These are phyloP conservation scores for Leptinotarsa haldemani DNA, from an alignment of 2,888 invertebrate species.

Conservation along the genomic window DNA sequence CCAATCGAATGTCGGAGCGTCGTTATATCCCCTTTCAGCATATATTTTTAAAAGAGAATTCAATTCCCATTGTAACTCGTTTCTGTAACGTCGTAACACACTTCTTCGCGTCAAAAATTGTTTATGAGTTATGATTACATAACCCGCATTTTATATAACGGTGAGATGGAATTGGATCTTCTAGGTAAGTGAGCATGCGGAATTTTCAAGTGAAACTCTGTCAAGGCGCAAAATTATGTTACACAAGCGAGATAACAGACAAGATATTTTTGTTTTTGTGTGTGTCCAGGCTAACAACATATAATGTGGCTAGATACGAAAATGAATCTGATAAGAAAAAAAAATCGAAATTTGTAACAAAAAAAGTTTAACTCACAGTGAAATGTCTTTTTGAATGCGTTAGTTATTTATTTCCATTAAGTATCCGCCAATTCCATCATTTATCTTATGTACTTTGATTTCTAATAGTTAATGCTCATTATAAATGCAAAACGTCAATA, in stretches of 20 bases:
- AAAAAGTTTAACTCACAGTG: too few species aligned
- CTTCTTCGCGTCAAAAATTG: slow-evolving; percentile 41
- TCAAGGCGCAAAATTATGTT: slow-evolving; percentile 31
- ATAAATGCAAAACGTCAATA: too few species aligned
- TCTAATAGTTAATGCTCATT: too few species aligned
- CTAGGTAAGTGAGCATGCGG: slow-evolving; percentile 39
- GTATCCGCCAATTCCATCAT: too few species aligned
- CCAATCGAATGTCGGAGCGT: background rate
- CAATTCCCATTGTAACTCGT: slow-evolving; percentile 46
- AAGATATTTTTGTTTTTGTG: background rate
- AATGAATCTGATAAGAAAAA: too few species aligned
- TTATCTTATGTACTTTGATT: too few species aligned
- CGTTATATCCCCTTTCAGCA: slow-evolving; percentile 39
- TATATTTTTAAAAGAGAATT: slow-evolving; percentile 41
- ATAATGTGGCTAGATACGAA: too few species aligned
- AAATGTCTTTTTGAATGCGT: too few species aligned
- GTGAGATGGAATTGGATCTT: slow-evolving; percentile 39
- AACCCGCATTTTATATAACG: slow-evolving; percentile 38
- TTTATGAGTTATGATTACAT: slow-evolving; percentile 46
- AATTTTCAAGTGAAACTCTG: slow-evolving; percentile 40
- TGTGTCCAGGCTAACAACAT: background rate
- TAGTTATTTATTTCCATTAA: too few species aligned
- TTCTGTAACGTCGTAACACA: slow-evolving; percentile 42
- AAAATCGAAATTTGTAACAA: too few species aligned
- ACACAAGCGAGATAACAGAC: background rate